Base-by-base conservation (phyloP, 2,888 invertebrate species). In the Synanthedon formicaeformis region DNA sequence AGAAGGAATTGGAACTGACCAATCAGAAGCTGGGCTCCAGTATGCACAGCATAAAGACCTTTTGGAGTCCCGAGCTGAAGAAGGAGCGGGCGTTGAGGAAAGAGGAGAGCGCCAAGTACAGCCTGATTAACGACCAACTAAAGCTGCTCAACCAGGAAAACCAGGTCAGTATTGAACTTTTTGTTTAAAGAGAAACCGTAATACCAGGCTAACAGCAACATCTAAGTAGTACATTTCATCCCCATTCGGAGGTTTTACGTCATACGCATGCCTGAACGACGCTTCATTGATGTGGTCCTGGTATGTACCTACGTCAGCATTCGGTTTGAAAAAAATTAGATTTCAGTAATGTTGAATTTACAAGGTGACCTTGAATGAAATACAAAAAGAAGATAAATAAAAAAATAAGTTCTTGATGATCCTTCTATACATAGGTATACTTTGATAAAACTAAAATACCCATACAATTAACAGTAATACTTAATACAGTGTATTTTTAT, bases 11-110 rank as follows among this genome's bases (percentile, higher is more conserved):
- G 72, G 97, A 97, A 89, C 89, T 97, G 75, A 97, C 97, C 62
- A 97, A 97, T 83, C 97, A 98, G 88, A 99, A 99, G 87, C 91
- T 99, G 68, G 96, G 97, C 79, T 97, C 97, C 75, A 96, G 96
- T 71, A 99, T 99, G 98, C 98, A 99, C 88, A 98, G 97, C 87
- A 99, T 99, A 84, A 99, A 99, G 90, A 99, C 98, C 54, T 99
- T 99, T 88, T 99, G 99, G 99, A 98, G 98, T 77, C 99, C 99
- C 16, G 99, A 99, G 88, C 89, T 99, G 80, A 99, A 99, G 89
- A 98, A 98, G 86, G 99, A 99, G 87, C 89, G 99, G 60, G 96
- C 97, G 52, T 81, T 98, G 67, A 90, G 99, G 64, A 99, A 99
- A 78, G 99, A 99, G 83, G 99, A 99, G 86, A 96, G 96, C 78